Base-by-base conservation (phyloP, 1,140 invertebrate genomes). In the Trachymyrmex cornetzi region DNA sequence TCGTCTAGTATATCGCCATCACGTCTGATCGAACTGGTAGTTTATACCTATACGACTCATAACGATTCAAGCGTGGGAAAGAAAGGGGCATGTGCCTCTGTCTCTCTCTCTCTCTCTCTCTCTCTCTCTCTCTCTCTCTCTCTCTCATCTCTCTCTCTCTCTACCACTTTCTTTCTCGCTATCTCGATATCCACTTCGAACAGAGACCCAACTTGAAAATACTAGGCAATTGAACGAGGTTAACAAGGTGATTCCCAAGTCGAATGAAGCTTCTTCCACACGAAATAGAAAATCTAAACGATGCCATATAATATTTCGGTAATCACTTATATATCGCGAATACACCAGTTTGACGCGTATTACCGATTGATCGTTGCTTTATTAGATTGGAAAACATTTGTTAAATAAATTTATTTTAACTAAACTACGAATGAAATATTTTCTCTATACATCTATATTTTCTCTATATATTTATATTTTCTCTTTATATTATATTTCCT, bases 1-100 rank as follows among this genome's bases (percentile, higher is more conserved):
- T 92, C 91, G 87, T 87, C 66, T 87, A 79, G 89, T 92, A 91
- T 89, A 92, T 92, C 87, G 85, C 77, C 85, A 91, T 92, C 89
- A 85, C 64, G 86, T 90, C 89, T 90, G 89, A 90, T 93, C 91
- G 89, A 93, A 92, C 87, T 89, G 87, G 80, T 91, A 90, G 87
- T 92, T 93, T 89, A 88, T 91, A 93, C 86, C 88, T 87, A 90
- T 89, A 91, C 86, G 87, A 90, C 85, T 91, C 88, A 86, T 91
- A 92, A 92, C 91, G 86, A 92, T 87, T 92, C 80, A 64, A 77
- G 14, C 77, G 80, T 84, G 80, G 90, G 77, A 77, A 53, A 69
- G 79, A 72, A 88, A 79, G 75, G 67, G 66, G 64, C 50, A n/a
- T 44, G 48, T 19, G 30, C 77, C 79, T 88, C 80, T 84, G 48